Conservation (phyloP, 2,113 vertebrate species). For the Psammodynastes pulverulentus region DNA sequence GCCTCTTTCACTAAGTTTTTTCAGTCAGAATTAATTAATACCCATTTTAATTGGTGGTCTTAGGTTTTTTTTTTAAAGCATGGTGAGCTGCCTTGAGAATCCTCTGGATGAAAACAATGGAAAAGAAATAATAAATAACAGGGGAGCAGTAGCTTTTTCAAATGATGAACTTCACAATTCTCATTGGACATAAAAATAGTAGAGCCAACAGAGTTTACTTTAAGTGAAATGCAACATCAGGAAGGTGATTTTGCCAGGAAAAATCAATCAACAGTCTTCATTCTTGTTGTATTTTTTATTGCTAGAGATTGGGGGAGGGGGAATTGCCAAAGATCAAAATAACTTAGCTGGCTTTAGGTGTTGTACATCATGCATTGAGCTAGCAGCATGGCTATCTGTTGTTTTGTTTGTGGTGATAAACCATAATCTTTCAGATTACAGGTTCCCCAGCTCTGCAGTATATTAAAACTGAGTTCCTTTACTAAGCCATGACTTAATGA, state of each 20-base stretch:
- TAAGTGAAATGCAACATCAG: not conserved
- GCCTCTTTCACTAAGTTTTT: not conserved
- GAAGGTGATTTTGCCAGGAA: not conserved
- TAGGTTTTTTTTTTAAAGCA: not conserved
- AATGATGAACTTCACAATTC: not conserved
- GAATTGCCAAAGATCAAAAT: not conserved
- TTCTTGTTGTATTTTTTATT: not conserved
- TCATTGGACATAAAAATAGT: not conserved
- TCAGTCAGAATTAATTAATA: not conserved
- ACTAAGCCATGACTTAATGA: not conserved
- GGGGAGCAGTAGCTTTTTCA: not conserved
- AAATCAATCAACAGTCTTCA: not conserved
- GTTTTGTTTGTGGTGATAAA: not conserved
- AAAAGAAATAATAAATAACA: not conserved
- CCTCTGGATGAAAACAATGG: not conserved
- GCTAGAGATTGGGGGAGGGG: not conserved
- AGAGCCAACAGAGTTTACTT: not conserved
- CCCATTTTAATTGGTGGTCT: not conserved
- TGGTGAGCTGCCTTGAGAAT: not conserved
- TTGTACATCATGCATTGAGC: not conserved
- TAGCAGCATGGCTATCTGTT: not conserved
- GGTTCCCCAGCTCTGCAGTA: not conserved
- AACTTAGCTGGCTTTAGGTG: not conserved
- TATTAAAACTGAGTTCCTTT: not conserved
- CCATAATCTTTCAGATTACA: not conserved